Evolutionary conservation across 53 echinoderm and acorn worm genomes (phyloP).

Genomic region (Hippasteria phrygiana): DNA sequence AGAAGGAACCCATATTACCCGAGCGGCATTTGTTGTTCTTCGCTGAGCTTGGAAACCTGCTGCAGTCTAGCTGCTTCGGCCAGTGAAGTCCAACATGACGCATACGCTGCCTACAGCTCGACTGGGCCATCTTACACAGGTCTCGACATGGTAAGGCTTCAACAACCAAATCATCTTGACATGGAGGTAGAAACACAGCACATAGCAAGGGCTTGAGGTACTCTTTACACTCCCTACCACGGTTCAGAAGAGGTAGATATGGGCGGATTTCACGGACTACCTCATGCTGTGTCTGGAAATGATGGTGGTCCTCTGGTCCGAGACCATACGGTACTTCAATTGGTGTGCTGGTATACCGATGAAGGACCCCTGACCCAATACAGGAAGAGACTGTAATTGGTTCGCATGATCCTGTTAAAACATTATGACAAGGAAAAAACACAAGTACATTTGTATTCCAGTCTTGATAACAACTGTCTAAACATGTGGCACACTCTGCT

Average conservation of each 20-base stretch:
- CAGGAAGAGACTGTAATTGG: constrained; percentile 32
- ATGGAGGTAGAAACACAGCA: constrained; percentile 21
- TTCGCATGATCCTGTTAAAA: constrained; percentile 15
- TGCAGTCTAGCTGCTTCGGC: constrained; percentile 24
- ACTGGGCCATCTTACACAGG: constrained; percentile 13
- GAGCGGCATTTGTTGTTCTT: constrained; percentile 12
- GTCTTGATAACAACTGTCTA: background rate
- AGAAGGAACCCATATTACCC: background rate
- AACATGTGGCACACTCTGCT: background rate
- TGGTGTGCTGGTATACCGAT: constrained; percentile 22
- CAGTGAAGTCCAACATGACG: background rate
- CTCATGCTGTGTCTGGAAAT: constrained; percentile 30
- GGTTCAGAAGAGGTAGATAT: background rate
- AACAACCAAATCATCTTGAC: background rate
- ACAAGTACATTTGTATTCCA: background rate
- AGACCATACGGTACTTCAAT: constrained; percentile 8
- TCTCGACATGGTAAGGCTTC: background rate
- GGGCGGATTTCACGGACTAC: background rate
- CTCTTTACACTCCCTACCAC: constrained; percentile 24
- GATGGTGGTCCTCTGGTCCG: constrained; percentile 2
- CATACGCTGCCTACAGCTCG: background rate
- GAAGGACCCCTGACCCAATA: constrained; percentile 28
- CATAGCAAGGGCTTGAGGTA: constrained; percentile 31
- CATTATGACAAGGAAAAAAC: background rate
- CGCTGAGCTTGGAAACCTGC: background rate